These are phyloP conservation scores for Drosophila chauvacae DNA, from an alignment of 1,140 invertebrate species.

Conservation along the genomic window DNA sequence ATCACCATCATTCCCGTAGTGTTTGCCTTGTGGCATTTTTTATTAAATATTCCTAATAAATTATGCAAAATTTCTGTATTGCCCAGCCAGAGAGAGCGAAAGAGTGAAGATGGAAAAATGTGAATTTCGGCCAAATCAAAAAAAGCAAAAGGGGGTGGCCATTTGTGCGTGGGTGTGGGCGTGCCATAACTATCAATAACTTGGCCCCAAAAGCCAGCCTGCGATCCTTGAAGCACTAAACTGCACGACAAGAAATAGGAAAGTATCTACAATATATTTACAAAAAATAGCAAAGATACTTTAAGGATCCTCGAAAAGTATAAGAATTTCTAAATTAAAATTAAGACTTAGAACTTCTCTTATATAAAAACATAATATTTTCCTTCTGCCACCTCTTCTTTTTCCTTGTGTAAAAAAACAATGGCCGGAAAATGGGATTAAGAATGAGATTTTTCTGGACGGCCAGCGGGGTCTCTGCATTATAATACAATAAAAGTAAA, in stretches of 20 bases:
- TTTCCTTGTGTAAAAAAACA: slow-evolving; percentile 7
- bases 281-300: neutral
- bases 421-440: slow-evolving; percentile 36
- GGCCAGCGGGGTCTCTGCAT: slow-evolving; percentile 20
- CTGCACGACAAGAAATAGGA: neutral
- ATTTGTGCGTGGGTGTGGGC: slow-evolving; percentile 55
- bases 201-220: slow-evolving; percentile 57
- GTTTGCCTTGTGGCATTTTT: slow-evolving; percentile 80
- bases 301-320: neutral
- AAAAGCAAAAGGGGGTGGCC: slow-evolving; percentile 35
- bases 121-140: slow-evolving; percentile 61
- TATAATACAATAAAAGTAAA: slow-evolving; percentile 74
- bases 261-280: no score
- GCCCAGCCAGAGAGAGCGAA: slow-evolving; percentile 36
- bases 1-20: slow-evolving; percentile 24
- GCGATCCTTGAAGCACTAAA: slow-evolving; percentile 13
- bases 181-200: slow-evolving; percentile 79
- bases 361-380: neutral
- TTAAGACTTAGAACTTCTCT: neutral
- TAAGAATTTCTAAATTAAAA: neutral
- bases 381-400: no score
- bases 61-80: slow-evolving; percentile 80
- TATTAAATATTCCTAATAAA: slow-evolving; percentile 82
- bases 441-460: slow-evolving; percentile 34
- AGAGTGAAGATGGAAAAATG: slow-evolving; percentile 17